phyloP scores from a whole-genome alignment of 2,888 invertebrate genomes.

The Thymelicus sylvestris region DNA sequence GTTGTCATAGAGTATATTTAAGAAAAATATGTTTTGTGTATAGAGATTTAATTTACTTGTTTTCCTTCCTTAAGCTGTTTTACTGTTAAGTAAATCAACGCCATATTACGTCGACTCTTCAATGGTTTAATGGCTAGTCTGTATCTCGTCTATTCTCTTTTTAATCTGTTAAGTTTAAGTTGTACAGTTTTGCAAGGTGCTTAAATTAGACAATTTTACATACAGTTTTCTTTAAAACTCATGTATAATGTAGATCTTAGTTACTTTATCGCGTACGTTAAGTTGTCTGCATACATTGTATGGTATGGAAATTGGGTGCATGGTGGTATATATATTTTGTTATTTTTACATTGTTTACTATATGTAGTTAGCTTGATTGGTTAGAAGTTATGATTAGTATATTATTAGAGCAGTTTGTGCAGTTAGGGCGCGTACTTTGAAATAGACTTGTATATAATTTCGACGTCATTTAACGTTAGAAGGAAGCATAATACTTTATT shows the following conservation, averaged over 20 bases:
- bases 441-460: conserved; percentile 2
- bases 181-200: conserved; percentile 57
- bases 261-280: conserved; percentile 5
- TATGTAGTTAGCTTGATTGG: conserved; percentile 13
- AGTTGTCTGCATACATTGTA: conserved; percentile 8
- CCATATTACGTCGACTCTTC: conserved; percentile 62
- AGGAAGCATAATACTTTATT: not conserved
- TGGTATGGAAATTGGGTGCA: conserved; percentile 27
- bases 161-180: conserved; percentile 28
- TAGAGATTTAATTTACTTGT: conserved; percentile 34
- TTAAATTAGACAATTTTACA: conserved; percentile 52
- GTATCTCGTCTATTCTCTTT: conserved; percentile 58
- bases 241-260: not conserved
- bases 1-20: conserved; percentile 16
- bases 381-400: not conserved
- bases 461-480: not conserved
- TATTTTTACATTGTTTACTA: conserved; percentile 22
- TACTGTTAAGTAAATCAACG: conserved; percentile 29
- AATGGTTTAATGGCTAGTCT: conserved; percentile 69
- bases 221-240: conserved; percentile 43
- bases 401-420: not conserved
- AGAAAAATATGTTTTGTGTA: conserved; percentile 31
- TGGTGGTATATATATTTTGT: conserved; percentile 21
- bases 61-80: conserved; percentile 31
- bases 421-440: not conserved